Evolutionary conservation across 2,113 vertebrate genomes (phyloP).

Genomic region (Reinhardtius hippoglossoides): DNA sequence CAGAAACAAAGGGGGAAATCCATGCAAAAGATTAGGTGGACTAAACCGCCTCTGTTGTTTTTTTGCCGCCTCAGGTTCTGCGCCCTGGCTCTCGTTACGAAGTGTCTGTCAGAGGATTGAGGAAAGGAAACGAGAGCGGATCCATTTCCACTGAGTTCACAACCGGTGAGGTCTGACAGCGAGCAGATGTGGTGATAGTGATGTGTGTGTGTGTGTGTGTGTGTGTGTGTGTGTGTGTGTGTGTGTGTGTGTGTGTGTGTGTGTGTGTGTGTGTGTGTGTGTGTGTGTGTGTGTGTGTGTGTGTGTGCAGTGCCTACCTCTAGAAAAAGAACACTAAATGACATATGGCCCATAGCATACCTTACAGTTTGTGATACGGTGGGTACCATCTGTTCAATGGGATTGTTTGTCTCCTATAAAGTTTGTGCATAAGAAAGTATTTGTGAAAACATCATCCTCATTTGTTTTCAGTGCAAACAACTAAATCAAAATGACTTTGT

Average conservation of each 20-base stretch:
- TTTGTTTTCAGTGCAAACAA: neutral
- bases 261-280: neutral
- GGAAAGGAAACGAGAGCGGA: conserved; percentile 88
- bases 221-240: conserved; percentile 11
- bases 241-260: neutral
- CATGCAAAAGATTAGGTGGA: conserved; percentile 27
- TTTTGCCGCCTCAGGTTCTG: conserved; percentile 83
- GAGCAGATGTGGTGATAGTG: conserved; percentile 61
- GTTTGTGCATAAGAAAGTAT: conserved; percentile 31
- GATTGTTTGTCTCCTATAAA: conserved; percentile 7
- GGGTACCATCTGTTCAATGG: conserved; percentile 40
- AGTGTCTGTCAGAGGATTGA: conserved; percentile 88
- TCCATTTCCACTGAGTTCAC: conserved; percentile 87
- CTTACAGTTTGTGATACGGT: conserved; percentile 19
- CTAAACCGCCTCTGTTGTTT: conserved; percentile 8
- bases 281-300: neutral
- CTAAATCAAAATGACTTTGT: neutral
- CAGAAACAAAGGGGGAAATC: conserved; percentile 29
- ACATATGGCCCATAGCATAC: conserved; percentile 43
- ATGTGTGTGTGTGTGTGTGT: conserved; percentile 10
- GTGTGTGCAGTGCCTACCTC: neutral
- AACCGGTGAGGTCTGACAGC: conserved; percentile 88
- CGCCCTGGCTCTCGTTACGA: conserved; percentile 89
- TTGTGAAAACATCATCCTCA: conserved; percentile 13
- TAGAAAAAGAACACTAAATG: conserved; percentile 31